Conservation (phyloP, 2,113 vertebrate species). For the Megaleporinus macrocephalus region DNA sequence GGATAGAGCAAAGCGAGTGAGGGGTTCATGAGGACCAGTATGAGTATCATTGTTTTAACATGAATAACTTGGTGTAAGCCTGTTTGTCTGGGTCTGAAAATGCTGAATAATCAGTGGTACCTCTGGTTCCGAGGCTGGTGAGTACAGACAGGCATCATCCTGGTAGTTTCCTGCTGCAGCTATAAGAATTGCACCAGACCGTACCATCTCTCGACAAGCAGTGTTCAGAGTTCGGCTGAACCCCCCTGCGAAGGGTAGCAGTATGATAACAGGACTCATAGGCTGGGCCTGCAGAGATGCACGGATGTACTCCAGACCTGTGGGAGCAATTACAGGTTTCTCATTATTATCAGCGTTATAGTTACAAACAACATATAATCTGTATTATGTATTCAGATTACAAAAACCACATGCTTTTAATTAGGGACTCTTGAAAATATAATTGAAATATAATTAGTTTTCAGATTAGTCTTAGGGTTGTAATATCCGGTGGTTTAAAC, state of each 20-base stretch:
- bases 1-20: too few species aligned
- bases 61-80: not conserved
- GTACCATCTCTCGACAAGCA: conserved; percentile 75
- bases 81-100: not conserved
- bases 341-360: not conserved
- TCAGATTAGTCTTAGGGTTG: too few species aligned
- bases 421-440: too few species aligned
- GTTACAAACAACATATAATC: too few species aligned
- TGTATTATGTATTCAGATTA: too few species aligned
- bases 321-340: not conserved
- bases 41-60: too few species aligned
- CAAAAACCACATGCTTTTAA: too few species aligned
- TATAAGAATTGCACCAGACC: conserved; percentile 71
- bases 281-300: conserved; percentile 66
- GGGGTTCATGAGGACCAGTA: too few species aligned
- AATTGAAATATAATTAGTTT: too few species aligned
- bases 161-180: conserved; percentile 87
- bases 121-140: conserved; percentile 87
- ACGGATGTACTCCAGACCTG: conserved; percentile 85
- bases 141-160: conserved; percentile 87
- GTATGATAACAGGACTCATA: conserved; percentile 60
- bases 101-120: conserved; percentile 57
- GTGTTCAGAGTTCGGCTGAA: conserved; percentile 81
- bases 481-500: too few species aligned
- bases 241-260: conserved; percentile 81